phyloP scores from a whole-genome alignment of 2,888 invertebrate species.

The Seira musarum region DNA sequence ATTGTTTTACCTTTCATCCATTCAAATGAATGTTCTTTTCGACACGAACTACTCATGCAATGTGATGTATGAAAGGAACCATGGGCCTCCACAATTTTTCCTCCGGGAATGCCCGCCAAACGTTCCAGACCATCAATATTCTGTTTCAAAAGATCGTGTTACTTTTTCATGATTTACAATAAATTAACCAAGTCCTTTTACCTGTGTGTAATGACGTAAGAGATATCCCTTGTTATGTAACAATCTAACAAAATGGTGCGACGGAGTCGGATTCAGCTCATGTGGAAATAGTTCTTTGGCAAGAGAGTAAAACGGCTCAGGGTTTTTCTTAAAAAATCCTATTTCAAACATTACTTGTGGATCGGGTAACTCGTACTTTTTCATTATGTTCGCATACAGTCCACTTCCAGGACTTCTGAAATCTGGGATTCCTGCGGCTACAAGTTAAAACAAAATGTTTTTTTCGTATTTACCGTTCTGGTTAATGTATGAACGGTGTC shows the following conservation, averaged over 20 bases:
- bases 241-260: slow-evolving; percentile 92
- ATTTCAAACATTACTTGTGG: slow-evolving; percentile 95
- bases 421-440: slow-evolving; percentile 96
- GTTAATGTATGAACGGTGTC: neutral
- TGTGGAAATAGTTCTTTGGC: slow-evolving; percentile 93
- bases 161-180: too few species aligned
- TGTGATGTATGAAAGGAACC: slow-evolving; percentile 93
- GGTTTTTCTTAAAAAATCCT: slow-evolving; percentile 88
- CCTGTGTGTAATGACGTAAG: slow-evolving; percentile 75
- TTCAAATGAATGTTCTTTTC: slow-evolving; percentile 80
- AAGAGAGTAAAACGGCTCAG: slow-evolving; percentile 92
- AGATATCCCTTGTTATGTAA: slow-evolving; percentile 85
- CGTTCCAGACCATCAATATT: slow-evolving; percentile 96
- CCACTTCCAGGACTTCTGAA: slow-evolving; percentile 95
- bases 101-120: slow-evolving; percentile 85
- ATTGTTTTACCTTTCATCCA: slow-evolving; percentile 94
- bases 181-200: slow-evolving; percentile 63
- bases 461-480: slow-evolving; percentile 64
- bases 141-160: slow-evolving; percentile 77
- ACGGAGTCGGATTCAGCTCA: slow-evolving; percentile 88
- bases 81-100: slow-evolving; percentile 94
- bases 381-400: slow-evolving; percentile 87
- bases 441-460: slow-evolving; percentile 71
- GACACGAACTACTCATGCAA: slow-evolving; percentile 81
- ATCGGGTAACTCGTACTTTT: slow-evolving; percentile 91